Base-by-base conservation (phyloP, 2,113 vertebrate species). In the Atractosteus spatula region DNA sequence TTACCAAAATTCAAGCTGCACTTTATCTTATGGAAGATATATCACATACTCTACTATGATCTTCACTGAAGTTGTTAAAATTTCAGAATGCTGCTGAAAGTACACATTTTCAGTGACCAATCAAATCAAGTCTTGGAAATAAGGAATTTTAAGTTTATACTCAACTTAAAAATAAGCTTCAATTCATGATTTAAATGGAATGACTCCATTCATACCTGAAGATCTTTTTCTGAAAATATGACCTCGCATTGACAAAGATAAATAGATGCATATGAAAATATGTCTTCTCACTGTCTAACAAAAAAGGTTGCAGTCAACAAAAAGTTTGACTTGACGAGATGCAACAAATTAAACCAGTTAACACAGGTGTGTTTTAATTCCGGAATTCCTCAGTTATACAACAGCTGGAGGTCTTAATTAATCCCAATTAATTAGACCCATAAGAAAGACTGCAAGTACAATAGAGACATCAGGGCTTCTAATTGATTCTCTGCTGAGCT, bases 281-380 rank as follows among this genome's bases (percentile, higher is more conserved):
- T 61, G 16, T 61, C 13, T 61, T 12, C 57, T n/a, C 55, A 56
- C 17, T 55, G 45, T 54, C 45, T 54, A 11, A 55, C n/a, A 55
- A 55, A 17, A 8, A 16, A 17, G n/a, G 66, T 11, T 44, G 54
- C 14, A 13, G 55, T 29, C 47, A 29, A 68, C 66, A 68, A 55
- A 29, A 16, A n/a, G 43, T 13, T 14, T 29, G 45, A 68, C n/a
- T 17, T n/a, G 47, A 10, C 41, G 17, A 42, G 55, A 16, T 42
- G 68, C 55, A 43, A 69, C 57, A 68, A 69, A 69, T 69, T 61
- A 74, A 69, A 74, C 14, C 17, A 61, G 55, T 69, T 29, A 63
- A 63, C 61, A 16, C 55, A 17, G 17, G 41, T 64, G 59, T 62
- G 11, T 57, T 69, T 63, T 74, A 55, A 63, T 54, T 14, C 61